These are phyloP conservation scores for Heterotilapia buettikoferi DNA, from an alignment of 2,113 vertebrate species.

Conservation along the genomic window DNA sequence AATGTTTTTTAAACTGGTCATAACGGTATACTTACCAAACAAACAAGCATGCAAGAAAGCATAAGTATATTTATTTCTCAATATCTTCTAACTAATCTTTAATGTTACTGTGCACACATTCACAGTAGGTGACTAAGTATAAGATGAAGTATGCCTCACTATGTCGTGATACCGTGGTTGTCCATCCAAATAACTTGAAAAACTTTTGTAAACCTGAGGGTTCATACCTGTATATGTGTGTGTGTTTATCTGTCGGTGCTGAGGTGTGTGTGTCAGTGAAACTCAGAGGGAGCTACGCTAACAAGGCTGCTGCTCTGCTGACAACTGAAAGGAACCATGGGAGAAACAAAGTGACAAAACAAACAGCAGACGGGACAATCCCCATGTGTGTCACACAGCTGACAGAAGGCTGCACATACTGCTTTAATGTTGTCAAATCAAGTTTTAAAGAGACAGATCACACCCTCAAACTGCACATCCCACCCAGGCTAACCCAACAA, in stretches of 20 bases:
- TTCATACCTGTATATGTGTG: neutral
- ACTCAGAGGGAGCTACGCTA: neutral
- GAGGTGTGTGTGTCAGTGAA: neutral
- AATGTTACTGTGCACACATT: neutral
- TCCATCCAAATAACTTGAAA: neutral
- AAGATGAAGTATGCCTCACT: neutral
- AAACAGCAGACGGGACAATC: neutral
- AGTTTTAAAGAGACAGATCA: neutral
- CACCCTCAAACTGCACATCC: neutral
- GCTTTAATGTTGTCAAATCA: neutral
- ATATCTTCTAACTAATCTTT: neutral
- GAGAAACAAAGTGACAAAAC: neutral
- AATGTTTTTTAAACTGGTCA: neutral
- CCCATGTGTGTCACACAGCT: neutral
- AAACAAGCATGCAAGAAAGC: neutral
- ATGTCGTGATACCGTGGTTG: neutral
- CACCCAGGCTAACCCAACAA: neutral
- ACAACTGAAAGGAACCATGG: neutral
- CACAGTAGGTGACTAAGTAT: neutral
- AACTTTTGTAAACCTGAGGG: neutral
- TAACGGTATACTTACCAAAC: neutral
- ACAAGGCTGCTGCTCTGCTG: neutral
- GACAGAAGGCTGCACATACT: neutral
- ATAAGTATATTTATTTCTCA: neutral
- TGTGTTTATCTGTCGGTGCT: neutral